phyloP scores from a whole-genome alignment of 1,140 invertebrate species.

The Drosophila jambulina region DNA sequence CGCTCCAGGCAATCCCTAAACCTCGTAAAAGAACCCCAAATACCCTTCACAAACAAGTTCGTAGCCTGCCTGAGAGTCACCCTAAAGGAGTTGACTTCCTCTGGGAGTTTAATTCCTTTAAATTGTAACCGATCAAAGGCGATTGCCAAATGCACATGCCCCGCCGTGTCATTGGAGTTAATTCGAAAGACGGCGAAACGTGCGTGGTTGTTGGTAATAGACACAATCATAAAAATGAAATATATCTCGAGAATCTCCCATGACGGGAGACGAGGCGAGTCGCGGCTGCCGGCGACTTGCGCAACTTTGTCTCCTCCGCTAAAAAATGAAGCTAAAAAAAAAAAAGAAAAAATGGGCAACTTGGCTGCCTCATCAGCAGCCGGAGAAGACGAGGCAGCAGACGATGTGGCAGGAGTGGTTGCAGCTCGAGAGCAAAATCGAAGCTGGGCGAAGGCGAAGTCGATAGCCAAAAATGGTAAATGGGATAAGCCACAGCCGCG shows the following conservation, averaged over 20 bases:
- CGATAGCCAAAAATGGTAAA: conserved; percentile 84
- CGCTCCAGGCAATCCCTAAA: not conserved
- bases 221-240: conserved; percentile 84
- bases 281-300: conserved; percentile 51
- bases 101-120: not conserved
- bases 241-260: conserved; percentile 83
- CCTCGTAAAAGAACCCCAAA: conserved; percentile 5
- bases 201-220: conserved; percentile 82
- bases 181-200: conserved; percentile 65
- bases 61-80: not conserved
- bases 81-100: conserved; percentile 1
- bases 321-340: conserved; percentile 10
- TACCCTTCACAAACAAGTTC: conserved; percentile 29
- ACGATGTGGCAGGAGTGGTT: conserved; percentile 71
- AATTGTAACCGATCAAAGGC: conserved; percentile 11
- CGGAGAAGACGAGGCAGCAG: conserved; percentile 36
- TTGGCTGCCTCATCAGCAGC: conserved; percentile 65
- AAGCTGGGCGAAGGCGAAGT: conserved; percentile 65
- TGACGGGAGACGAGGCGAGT: conserved; percentile 60
- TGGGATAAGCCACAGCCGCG: conserved; percentile 66
- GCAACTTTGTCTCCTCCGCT: conserved; percentile 61
- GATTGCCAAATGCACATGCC: conserved; percentile 32
- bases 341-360: not conserved
- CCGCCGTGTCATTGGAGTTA: conserved; percentile 36
- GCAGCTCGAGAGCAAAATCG: conserved; percentile 47